A percentile compares a stretch with the other conserved stretches of the same genome.
phyloP scores from a whole-genome alignment of 2,113 vertebrate species.

The Herpetotheres cachinnans region DNA sequence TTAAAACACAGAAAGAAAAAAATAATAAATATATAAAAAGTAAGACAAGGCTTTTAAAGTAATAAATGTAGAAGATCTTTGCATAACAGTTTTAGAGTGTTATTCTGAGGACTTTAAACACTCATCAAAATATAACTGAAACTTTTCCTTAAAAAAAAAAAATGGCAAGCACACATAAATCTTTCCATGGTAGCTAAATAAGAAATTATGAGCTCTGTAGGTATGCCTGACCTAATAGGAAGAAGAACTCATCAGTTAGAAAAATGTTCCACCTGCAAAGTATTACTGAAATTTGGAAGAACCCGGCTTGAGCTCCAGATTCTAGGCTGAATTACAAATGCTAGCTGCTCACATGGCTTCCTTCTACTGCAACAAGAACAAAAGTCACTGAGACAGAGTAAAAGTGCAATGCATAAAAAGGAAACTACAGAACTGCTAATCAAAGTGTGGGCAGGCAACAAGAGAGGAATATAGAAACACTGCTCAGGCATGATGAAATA shows the following conservation, averaged over 20 bases:
- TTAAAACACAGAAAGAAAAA: background rate
- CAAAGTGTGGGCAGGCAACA: background rate
- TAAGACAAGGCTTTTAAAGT: background rate
- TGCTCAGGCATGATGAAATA: background rate
- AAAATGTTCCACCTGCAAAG: background rate
- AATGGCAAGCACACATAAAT: background rate
- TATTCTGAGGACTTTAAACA: background rate
- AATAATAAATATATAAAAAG: background rate
- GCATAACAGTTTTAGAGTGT: background rate
- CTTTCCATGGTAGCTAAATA: background rate
- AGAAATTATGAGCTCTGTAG: background rate
- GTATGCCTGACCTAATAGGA: background rate
- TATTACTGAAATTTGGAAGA: background rate
- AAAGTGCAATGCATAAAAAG: background rate
- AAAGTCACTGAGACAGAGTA: background rate
- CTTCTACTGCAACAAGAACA: background rate
- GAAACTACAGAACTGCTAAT: background rate
- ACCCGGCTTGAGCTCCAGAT: background rate
- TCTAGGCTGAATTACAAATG: background rate
- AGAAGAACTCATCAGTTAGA: background rate
- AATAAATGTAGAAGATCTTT: background rate
- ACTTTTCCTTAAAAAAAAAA: background rate
- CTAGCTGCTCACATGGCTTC: background rate
- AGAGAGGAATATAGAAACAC: background rate
- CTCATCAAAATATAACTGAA: background rate